phyloP scores from a whole-genome alignment of 2,797 vertebrate genomes.

The Urosaurus nigricauda region DNA sequence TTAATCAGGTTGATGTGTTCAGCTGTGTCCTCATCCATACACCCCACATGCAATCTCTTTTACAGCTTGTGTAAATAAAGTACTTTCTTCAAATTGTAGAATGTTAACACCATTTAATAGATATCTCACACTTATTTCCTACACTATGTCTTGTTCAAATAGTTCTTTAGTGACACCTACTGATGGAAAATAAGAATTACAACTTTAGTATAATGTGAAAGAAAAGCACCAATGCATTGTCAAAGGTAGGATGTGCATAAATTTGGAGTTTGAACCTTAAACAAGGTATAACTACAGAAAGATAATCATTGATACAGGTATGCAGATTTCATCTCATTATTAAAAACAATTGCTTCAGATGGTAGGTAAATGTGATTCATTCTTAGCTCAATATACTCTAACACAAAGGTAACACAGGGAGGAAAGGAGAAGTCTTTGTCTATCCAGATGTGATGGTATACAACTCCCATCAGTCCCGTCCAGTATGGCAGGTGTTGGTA shows the following conservation, averaged over 20 bases:
- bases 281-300: background rate
- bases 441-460: no score
- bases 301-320: background rate
- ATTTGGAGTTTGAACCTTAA: background rate
- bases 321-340: background rate
- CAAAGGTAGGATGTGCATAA: background rate
- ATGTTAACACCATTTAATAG: background rate
- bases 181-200: background rate
- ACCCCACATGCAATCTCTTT: background rate
- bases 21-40: background rate
- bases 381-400: background rate
- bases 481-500: no score
- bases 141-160: background rate
- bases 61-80: background rate
- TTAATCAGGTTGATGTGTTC: background rate
- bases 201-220: background rate
- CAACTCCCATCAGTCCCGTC: no score
- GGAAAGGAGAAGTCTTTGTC: no score
- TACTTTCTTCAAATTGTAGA: background rate
- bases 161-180: background rate
- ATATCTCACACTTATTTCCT: background rate
- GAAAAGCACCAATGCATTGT: background rate
- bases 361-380: background rate
- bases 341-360: background rate
- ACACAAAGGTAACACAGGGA: background rate